These are phyloP conservation scores for Leptopilina myrica DNA, from an alignment of 2,888 invertebrate species.

Conservation along the genomic window DNA sequence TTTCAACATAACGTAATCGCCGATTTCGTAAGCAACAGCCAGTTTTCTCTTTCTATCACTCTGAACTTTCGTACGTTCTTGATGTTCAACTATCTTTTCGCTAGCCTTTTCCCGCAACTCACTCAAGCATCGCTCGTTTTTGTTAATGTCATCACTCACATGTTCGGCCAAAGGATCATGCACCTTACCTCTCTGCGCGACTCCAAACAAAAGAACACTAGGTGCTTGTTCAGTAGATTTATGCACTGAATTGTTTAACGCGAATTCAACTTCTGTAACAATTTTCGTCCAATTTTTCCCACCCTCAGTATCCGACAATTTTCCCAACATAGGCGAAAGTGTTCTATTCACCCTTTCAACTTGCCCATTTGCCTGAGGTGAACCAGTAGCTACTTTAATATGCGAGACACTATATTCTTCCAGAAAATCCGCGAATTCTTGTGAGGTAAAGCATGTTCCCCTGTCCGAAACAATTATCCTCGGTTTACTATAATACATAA, in stretches of 20 bases:
- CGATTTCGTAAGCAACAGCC: background rate
- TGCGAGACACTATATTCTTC: conserved; percentile 42
- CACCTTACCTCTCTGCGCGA: conserved; percentile 23
- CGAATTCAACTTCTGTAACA: conserved; percentile 27
- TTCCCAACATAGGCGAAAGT: conserved; percentile 21
- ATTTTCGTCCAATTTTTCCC: conserved; percentile 34
- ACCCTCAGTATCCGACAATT: conserved; percentile 26
- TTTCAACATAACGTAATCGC: conserved; percentile 14
- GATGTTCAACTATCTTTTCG: background rate
- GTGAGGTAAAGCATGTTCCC: conserved; percentile 52
- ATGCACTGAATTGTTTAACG: conserved; percentile 34
- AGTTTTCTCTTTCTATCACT: conserved; percentile 1
- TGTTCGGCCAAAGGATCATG: conserved; percentile 27
- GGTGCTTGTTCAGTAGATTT: conserved; percentile 27
- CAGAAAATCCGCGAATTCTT: conserved; percentile 50
- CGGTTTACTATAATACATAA: conserved; percentile 43
- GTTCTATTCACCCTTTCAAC: conserved; percentile 29
- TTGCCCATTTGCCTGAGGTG: conserved; percentile 28
- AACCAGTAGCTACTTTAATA: conserved; percentile 11
- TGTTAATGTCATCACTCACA: background rate
- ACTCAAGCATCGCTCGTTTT: background rate
- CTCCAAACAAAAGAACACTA: conserved; percentile 37
- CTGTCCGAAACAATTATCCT: conserved; percentile 49
- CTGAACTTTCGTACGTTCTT: background rate
- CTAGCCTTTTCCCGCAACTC: background rate